Conservation (phyloP, 2,797 vertebrate genomes). For the Sebastes vulpes region DNA sequence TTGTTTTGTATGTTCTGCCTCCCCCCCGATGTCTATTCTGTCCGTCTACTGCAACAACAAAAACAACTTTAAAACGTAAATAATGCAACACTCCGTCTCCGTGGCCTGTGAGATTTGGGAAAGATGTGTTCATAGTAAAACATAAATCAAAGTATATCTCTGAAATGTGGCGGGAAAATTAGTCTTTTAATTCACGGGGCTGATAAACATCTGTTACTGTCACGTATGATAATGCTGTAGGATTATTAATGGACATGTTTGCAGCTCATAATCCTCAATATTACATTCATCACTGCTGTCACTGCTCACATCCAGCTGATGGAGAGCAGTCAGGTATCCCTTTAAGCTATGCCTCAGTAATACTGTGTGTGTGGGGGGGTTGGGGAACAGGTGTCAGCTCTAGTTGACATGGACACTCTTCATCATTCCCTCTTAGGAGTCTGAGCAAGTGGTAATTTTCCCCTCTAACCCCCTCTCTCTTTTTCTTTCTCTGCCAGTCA, state of each 20-base stretch:
- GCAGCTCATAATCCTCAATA: neutral
- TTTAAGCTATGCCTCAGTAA: neutral
- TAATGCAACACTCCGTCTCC: neutral
- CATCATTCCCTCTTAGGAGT: constrained; percentile 52
- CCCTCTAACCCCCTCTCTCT: constrained; percentile 7
- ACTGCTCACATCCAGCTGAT: constrained; percentile 15
- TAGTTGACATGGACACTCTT: constrained; percentile 42
- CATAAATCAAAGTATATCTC: too few relatives aligned
- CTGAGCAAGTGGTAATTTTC: constrained; percentile 14
- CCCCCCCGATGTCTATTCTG: neutral
- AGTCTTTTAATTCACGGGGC: neutral
- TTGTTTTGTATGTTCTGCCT: neutral
- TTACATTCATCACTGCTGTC: neutral
- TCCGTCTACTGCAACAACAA: neutral
- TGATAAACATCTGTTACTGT: neutral
- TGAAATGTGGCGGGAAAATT: neutral
- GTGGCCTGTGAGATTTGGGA: neutral
- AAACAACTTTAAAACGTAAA: neutral
- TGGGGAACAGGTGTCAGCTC: constrained; percentile 33
- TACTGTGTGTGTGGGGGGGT: neutral
- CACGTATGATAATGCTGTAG: neutral
- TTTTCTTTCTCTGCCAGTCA: neutral
- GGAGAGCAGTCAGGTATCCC: constrained; percentile 7
- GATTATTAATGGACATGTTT: constrained; percentile 14
- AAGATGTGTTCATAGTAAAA: neutral